phyloP scores from a whole-genome alignment of 2,888 invertebrate genomes.

The Alsophila aescularia region DNA sequence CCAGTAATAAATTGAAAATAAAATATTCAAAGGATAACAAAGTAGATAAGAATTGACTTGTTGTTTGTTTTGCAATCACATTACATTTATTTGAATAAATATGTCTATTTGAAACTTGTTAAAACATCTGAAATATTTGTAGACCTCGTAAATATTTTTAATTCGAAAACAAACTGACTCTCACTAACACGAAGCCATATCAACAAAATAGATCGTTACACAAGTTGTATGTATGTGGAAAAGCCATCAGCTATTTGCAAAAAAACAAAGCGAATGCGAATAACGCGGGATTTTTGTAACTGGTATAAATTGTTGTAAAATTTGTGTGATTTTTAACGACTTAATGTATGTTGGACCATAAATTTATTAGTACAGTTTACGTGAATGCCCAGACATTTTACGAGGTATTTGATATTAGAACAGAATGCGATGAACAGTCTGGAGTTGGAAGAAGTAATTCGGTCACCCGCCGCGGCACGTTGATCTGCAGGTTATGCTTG shows the following conservation, averaged over 20 bases:
- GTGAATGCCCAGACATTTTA: constrained; percentile 75
- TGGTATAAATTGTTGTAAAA: constrained; percentile 55
- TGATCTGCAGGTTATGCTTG: constrained; percentile 33
- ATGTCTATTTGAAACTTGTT: not conserved
- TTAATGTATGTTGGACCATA: constrained; percentile 62
- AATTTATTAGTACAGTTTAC: constrained; percentile 72
- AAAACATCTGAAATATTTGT: not conserved
- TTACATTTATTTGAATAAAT: not conserved
- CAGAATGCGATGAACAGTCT: constrained; percentile 62
- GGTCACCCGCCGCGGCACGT: constrained; percentile 43
- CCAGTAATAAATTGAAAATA: constrained; percentile 1
- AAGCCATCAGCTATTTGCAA: not conserved
- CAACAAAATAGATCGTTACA: not conserved
- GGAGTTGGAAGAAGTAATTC: constrained; percentile 46
- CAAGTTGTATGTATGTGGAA: not conserved
- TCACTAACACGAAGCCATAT: not conserved
- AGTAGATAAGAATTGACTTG: constrained; percentile 2
- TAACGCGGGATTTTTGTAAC: constrained; percentile 37
- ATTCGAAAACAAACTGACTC: not conserved
- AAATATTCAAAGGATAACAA: constrained; percentile 1
- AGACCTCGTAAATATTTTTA: not conserved
- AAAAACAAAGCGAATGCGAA: constrained; percentile 10
- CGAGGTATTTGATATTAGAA: constrained; percentile 72
- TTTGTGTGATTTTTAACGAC: constrained; percentile 69
- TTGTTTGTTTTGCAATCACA: not conserved